phyloP scores from a whole-genome alignment of 1,140 invertebrate genomes.

The Aphis gossypii region DNA sequence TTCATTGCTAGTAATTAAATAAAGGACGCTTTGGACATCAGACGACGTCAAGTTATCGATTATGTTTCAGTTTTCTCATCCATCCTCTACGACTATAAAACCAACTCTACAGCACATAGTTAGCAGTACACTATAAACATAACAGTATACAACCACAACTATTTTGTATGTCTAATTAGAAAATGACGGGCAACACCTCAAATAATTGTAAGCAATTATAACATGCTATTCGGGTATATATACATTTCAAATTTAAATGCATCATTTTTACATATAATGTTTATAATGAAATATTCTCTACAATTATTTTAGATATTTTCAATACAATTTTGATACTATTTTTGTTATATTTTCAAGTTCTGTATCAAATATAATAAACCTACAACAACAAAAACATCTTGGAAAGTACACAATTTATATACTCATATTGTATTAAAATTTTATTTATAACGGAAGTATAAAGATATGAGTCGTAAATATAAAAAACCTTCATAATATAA shows the following conservation, averaged over 20 bases:
- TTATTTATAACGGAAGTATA: not conserved
- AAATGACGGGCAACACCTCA: not conserved
- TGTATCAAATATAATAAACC: not conserved
- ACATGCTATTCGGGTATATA: not conserved
- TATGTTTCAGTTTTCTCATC: not conserved
- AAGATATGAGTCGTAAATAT: too few species aligned
- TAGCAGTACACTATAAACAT: not conserved
- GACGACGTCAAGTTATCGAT: not conserved
- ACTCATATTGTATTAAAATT: not conserved
- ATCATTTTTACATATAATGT: not conserved
- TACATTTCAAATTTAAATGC: too few species aligned
- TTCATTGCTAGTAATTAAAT: slow-evolving; percentile 11
- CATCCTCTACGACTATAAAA: not conserved
- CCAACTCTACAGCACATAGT: not conserved
- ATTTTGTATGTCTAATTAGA: not conserved
- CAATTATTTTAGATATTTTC: not conserved
- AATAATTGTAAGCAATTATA: not conserved
- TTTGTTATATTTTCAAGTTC: not conserved
- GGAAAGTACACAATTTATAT: not conserved
- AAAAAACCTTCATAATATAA: not conserved
- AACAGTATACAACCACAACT: not conserved
- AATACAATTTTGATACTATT: not conserved
- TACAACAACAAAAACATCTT: not conserved
- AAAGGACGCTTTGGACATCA: not conserved
- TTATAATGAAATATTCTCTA: not conserved